phyloP scores from a whole-genome alignment of 2,888 invertebrate genomes.

The Phaonia tiefii region DNA sequence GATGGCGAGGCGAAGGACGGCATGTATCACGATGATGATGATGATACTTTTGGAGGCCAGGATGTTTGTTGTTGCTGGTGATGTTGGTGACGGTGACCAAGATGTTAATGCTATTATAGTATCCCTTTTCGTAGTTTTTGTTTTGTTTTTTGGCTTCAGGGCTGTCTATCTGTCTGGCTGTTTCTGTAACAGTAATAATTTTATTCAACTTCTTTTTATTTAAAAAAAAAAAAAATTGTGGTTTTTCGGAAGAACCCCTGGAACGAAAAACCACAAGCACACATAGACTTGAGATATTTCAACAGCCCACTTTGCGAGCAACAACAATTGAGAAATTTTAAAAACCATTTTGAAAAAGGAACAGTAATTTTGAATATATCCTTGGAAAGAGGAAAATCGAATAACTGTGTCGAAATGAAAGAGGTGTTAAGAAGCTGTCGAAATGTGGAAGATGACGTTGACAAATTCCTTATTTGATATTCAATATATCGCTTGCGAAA shows the following conservation, averaged over 20 bases:
- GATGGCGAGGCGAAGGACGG: background rate
- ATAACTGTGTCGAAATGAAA: too few species aligned
- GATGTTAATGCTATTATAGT: background rate
- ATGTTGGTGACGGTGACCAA: background rate
- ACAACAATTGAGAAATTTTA: too few species aligned
- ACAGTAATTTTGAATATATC: too few species aligned
- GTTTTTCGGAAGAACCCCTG: background rate
- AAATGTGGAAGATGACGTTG: too few species aligned
- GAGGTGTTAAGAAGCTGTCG: too few species aligned
- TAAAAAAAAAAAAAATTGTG: constrained; percentile 13
- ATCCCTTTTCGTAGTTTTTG: background rate
- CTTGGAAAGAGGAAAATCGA: too few species aligned
- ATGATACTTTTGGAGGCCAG: constrained; percentile 29
- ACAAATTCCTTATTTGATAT: too few species aligned
- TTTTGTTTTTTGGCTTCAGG: background rate
- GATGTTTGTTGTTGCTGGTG: background rate
- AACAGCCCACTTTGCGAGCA: too few species aligned
- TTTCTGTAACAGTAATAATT: constrained; percentile 25
- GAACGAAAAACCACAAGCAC: constrained; percentile 46
- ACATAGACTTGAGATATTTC: background rate
- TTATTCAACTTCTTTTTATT: constrained; percentile 37
- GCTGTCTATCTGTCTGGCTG: background rate
- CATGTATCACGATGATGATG: constrained; percentile 4
- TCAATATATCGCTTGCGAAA: too few species aligned
- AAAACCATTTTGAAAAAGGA: too few species aligned